These are phyloP conservation scores for Sussaba pulchella DNA, from an alignment of 2,888 invertebrate species.

Conservation along the genomic window DNA sequence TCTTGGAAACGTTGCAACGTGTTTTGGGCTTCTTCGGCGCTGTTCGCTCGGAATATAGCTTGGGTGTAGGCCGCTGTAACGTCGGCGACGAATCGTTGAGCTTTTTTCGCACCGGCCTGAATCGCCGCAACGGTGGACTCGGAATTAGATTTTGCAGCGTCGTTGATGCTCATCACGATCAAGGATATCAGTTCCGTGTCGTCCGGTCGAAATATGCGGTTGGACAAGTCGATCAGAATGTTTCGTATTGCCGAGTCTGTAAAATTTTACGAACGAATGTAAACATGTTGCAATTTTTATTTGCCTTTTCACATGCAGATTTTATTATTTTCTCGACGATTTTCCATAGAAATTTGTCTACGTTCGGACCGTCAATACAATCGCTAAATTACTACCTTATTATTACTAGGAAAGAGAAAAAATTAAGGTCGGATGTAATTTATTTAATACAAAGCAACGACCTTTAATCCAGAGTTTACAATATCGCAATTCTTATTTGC, in stretches of 20 bases:
- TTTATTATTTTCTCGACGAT: too few relatives aligned
- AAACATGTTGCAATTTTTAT: background rate
- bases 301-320: background rate
- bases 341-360: too few relatives aligned
- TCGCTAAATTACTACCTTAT: too few relatives aligned
- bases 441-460: too few relatives aligned
- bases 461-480: too few relatives aligned
- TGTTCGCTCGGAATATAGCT: slow-evolving; percentile 75
- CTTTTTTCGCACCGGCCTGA: slow-evolving; percentile 73
- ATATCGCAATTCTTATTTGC: background rate
- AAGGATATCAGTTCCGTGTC: slow-evolving; percentile 71
- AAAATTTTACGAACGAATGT: background rate
- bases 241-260: slow-evolving; percentile 51
- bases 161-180: slow-evolving; percentile 71
- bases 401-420: too few relatives aligned
- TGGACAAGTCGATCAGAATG: slow-evolving; percentile 60
- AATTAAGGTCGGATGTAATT: too few relatives aligned
- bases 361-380: too few relatives aligned
- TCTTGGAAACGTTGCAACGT: slow-evolving; percentile 73
- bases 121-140: slow-evolving; percentile 70
- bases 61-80: slow-evolving; percentile 76
- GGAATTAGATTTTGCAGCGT: slow-evolving; percentile 66
- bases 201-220: slow-evolving; percentile 64
- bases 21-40: slow-evolving; percentile 70
- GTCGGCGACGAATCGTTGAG: slow-evolving; percentile 74